Conservation (phyloP, 30 jellyfish, hydroid and myxozoan species). For the Mastigias papua region DNA sequence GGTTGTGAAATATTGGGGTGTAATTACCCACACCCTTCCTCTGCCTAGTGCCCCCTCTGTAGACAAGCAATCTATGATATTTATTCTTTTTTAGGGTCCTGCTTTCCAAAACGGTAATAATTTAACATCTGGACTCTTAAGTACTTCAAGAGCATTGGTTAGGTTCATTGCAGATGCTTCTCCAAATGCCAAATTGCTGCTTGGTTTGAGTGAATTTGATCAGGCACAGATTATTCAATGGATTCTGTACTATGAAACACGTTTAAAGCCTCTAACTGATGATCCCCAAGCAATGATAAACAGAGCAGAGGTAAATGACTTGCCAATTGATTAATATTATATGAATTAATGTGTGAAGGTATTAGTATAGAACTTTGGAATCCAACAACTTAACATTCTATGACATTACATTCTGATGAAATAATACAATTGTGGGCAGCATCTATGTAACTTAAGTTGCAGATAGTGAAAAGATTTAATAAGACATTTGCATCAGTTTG, state of each 20-base stretch:
- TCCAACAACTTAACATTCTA: too few species aligned
- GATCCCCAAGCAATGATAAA: conserved; percentile 15
- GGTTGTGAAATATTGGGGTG: too few species aligned
- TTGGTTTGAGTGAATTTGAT: conserved; percentile 24
- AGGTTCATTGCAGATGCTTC: neutral
- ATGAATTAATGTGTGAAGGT: too few species aligned
- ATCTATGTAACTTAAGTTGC: too few species aligned
- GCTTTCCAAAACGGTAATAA: conserved; percentile 28
- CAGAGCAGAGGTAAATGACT: conserved; percentile 50
- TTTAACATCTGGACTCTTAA: conserved; percentile 27
- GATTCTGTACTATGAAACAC: conserved; percentile 55
- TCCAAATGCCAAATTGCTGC: neutral
- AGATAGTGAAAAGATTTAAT: too few species aligned
- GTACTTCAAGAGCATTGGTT: conserved; percentile 37
- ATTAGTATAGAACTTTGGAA: too few species aligned
- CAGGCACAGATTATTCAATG: conserved; percentile 55
- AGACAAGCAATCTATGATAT: neutral
- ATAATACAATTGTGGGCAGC: too few species aligned
- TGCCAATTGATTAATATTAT: neutral
- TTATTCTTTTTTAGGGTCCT: conserved; percentile 45
- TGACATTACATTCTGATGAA: too few species aligned
- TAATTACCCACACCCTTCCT: too few species aligned
- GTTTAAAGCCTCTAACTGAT: conserved; percentile 30
- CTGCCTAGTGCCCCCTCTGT: neutral
- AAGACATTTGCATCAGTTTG: too few species aligned